Conservation (phyloP, 2,888 invertebrate species). For the Deroplatys truncata region DNA sequence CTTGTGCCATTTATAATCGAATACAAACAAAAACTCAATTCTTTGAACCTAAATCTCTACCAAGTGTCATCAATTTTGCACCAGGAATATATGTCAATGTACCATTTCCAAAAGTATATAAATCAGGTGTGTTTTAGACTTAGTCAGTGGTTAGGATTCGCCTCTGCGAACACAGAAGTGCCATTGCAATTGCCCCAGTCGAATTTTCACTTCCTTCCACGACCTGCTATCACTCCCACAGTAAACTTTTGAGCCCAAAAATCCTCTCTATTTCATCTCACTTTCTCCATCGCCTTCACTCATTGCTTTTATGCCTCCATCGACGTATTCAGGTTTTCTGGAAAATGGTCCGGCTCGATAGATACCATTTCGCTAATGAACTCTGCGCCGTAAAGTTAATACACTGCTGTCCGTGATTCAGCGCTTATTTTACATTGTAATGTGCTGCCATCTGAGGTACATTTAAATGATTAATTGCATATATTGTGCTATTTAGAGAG, state of each 20-base stretch:
- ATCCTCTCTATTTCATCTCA: not conserved
- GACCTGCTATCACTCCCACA: not conserved
- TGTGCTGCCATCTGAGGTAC: not conserved
- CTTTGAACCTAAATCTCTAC: too few species aligned
- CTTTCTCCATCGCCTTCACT: not conserved
- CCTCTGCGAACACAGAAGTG: too few species aligned
- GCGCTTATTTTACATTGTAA: not conserved
- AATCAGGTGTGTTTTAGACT: too few species aligned
- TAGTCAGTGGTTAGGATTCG: too few species aligned
- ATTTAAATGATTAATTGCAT: too few species aligned
- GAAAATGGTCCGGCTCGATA: not conserved
- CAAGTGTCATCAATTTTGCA: too few species aligned
- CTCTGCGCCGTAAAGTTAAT: not conserved
- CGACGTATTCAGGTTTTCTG: not conserved
- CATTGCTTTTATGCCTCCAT: not conserved
- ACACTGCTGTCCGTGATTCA: not conserved
- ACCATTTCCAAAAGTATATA: too few species aligned
- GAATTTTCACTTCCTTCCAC: not conserved
- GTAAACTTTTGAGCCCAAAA: not conserved
- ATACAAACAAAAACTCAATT: too few species aligned
- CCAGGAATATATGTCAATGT: too few species aligned
- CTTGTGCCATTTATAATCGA: too few species aligned
- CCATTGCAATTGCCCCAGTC: too few species aligned
- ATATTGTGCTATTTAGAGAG: too few species aligned
- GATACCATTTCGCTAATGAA: not conserved